A percentile compares a stretch with the other conserved stretches of the same genome.
phyloP scores from a whole-genome alignment of 2,113 vertebrate genomes.

The Capricornis sumatraensis region DNA sequence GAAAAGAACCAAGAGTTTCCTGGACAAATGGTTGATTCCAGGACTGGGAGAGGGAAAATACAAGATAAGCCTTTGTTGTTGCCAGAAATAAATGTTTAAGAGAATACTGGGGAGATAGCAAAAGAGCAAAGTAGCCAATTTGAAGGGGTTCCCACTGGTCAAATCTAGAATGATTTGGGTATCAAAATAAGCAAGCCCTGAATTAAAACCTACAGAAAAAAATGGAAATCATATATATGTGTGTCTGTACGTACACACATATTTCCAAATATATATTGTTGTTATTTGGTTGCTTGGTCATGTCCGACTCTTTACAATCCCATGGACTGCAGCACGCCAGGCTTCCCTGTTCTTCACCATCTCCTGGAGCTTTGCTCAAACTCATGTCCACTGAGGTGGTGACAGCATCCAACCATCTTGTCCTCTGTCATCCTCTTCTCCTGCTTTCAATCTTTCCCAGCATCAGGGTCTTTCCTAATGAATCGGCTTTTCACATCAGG shows the following conservation, averaged over 20 bases:
- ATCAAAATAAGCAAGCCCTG: slow-evolving; percentile 8
- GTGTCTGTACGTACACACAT: not conserved
- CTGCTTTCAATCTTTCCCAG: not conserved
- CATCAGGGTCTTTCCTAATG: not conserved
- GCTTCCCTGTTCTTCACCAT: not conserved
- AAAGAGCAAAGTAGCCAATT: not conserved
- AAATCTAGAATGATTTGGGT: not conserved
- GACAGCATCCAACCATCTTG: not conserved
- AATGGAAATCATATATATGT: not conserved
- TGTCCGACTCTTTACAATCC: not conserved
- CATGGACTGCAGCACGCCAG: not conserved
- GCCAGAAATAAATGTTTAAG: not conserved
- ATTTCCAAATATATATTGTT: not conserved
- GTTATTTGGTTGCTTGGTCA: not conserved
- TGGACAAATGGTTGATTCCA: not conserved
- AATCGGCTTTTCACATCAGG: not conserved
- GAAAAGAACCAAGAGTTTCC: not conserved
- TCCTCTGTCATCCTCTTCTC: not conserved
- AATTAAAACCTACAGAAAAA: not conserved
- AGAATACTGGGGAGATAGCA: not conserved
- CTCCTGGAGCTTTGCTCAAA: not conserved
- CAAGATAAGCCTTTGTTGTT: not conserved
- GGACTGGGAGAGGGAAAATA: not conserved
- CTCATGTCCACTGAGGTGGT: not conserved
- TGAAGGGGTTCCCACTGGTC: not conserved